Conservation (phyloP, 1,140 invertebrate species). For the Olivierus martensii region DNA sequence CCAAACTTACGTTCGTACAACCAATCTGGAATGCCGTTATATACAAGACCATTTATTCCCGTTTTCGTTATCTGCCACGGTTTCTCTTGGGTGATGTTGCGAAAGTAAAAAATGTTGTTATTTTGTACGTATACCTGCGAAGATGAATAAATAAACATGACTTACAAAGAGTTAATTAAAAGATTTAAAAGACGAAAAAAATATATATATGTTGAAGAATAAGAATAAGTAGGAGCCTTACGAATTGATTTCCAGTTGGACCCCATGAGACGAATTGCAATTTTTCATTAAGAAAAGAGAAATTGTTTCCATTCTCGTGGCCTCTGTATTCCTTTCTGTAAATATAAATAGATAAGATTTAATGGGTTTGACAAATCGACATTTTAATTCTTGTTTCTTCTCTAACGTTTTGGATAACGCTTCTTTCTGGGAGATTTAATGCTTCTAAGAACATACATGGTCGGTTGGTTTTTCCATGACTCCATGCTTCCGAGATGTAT, state of each 20-base stretch:
- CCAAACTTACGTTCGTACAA: slow-evolving; percentile 59
- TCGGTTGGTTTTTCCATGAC: neutral
- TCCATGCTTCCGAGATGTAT: too few relatives aligned
- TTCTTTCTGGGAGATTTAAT: neutral
- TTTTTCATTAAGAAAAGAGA: slow-evolving; percentile 1
- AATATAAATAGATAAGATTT: neutral
- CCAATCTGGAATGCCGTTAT: slow-evolving; percentile 89
- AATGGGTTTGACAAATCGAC: neutral
- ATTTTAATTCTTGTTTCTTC: neutral
- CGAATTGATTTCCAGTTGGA: slow-evolving; percentile 53
- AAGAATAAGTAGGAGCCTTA: too few relatives aligned
- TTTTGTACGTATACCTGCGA: slow-evolving; percentile 56
- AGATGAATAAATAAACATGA: neutral
- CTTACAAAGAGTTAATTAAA: too few relatives aligned
- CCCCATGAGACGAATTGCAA: slow-evolving; percentile 47
- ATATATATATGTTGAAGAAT: too few relatives aligned
- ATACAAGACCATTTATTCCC: slow-evolving; percentile 57
- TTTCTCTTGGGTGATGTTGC: slow-evolving; percentile 41
- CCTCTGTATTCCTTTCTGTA: neutral
- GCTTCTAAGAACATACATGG: neutral
- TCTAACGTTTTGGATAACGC: neutral
- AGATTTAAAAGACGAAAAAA: too few relatives aligned
- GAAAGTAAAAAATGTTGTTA: slow-evolving; percentile 79
- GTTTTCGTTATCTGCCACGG: slow-evolving; percentile 59
- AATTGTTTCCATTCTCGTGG: slow-evolving; percentile 14